phyloP scores from a whole-genome alignment of 2,113 vertebrate species.

The Erythrolamprus reginae region DNA sequence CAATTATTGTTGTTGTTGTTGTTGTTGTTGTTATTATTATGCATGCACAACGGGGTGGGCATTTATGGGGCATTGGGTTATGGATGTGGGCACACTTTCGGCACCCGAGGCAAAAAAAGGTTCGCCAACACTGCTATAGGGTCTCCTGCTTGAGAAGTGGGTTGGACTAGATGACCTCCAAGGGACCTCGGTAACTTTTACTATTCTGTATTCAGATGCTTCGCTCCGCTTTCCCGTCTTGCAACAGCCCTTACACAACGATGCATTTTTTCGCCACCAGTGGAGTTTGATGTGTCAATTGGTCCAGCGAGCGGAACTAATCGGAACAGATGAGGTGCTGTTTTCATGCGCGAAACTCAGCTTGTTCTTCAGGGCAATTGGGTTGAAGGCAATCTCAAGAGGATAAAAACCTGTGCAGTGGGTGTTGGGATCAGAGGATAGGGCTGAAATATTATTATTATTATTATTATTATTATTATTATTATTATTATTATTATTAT shows the following conservation, averaged over 20 bases:
- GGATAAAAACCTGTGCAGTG: neutral
- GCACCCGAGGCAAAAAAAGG: no score
- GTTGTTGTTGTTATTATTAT: no score
- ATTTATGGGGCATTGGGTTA: no score
- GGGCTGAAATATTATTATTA: no score
- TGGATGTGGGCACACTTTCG: no score
- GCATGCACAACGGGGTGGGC: no score
- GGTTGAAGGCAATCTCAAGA: neutral
- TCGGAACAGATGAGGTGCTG: slow-evolving; percentile 15
- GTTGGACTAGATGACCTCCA: neutral
- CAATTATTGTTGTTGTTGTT: no score
- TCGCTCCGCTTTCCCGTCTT: neutral
- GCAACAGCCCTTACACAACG: neutral
- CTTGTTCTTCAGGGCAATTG: slow-evolving; percentile 13
- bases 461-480: no score
- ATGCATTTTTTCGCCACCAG: neutral
- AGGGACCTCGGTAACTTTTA: neutral
- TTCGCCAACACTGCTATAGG: no score
- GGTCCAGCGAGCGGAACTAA: slow-evolving; percentile 17
- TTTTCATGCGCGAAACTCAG: slow-evolving; percentile 14
- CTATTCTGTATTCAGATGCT: neutral
- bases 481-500: no score
- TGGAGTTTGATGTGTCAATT: slow-evolving; percentile 13
- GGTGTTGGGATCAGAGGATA: neutral
- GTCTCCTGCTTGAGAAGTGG: neutral